Evolutionary conservation across 2,888 invertebrate genomes (phyloP).

Genomic region (Leistus spinibarbis): DNA sequence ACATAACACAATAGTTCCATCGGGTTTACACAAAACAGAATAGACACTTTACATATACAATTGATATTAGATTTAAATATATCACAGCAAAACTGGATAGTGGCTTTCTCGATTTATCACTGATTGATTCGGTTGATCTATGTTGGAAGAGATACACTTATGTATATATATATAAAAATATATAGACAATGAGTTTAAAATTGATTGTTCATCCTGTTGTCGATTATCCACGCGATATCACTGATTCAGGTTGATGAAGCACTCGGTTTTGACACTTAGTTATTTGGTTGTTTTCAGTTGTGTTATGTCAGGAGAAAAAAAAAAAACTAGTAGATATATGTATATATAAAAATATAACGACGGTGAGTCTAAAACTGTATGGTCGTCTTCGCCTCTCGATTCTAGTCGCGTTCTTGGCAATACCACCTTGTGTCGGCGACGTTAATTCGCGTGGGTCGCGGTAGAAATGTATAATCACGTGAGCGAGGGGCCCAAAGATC

Average conservation of each 20-base stretch:
- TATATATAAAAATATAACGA: neutral
- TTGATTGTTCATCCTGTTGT: neutral
- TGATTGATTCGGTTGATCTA: too few relatives aligned
- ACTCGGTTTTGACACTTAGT: neutral
- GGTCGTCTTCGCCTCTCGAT: constrained; percentile 12
- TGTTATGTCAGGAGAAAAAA: neutral
- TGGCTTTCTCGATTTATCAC: too few relatives aligned
- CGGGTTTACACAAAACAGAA: neutral
- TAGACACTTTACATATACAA: neutral
- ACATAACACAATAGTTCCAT: neutral
- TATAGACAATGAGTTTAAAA: neutral
- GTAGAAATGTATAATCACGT: constrained; percentile 15
- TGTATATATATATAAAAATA: neutral
- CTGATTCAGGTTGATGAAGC: neutral
- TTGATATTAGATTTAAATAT: too few relatives aligned
- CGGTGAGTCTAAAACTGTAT: constrained; percentile 16
- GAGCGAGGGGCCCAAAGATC: constrained; percentile 11
- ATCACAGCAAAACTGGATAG: too few relatives aligned
- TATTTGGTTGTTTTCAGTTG: neutral
- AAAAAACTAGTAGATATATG: neutral
- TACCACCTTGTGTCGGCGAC: constrained; percentile 17
- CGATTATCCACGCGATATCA: neutral
- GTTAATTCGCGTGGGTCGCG: constrained; percentile 26
- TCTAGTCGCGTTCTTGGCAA: constrained; percentile 31
- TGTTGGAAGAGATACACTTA: too few relatives aligned